These are phyloP conservation scores for Acanthoscelides obtectus DNA, from an alignment of 2,888 invertebrate species.

Conservation along the genomic window DNA sequence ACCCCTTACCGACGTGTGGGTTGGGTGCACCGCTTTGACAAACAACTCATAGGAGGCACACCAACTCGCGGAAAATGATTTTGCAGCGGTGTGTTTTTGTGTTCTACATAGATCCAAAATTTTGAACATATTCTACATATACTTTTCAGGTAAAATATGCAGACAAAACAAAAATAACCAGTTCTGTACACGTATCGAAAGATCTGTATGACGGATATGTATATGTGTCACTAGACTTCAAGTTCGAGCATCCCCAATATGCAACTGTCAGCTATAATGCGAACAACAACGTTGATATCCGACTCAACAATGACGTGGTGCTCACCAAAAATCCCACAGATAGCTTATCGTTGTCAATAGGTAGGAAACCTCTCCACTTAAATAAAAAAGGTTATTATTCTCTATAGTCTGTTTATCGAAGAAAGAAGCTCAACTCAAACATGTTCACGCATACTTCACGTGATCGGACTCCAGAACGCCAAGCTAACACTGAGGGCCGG, in stretches of 20 bases:
- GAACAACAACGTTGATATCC: constrained; percentile 18
- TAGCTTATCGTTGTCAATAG: neutral
- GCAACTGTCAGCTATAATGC: constrained; percentile 24
- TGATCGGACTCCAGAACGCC: no score
- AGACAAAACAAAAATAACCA: constrained; percentile 30
- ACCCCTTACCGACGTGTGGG: no score
- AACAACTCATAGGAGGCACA: no score
- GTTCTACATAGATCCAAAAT: no score
- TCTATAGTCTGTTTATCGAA: no score
- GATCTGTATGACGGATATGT: constrained; percentile 31
- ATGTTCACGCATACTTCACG: no score
- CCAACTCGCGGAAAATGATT: no score
- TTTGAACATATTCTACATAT: no score
- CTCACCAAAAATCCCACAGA: neutral
- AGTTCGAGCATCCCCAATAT: constrained; percentile 32
- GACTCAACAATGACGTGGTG: constrained; percentile 14
- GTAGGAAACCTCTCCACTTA: neutral
- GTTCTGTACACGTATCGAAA: constrained; percentile 16
- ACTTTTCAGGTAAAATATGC: constrained; percentile 22
- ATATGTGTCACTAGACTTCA: constrained; percentile 24
- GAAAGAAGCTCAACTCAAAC: no score
- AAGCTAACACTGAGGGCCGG: no score
- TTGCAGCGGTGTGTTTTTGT: no score
- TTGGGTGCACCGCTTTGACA: no score
- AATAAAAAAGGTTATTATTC: neutral